Evolutionary conservation across 2,113 vertebrate genomes (phyloP).

Genomic region (Lasiurus borealis): DNA sequence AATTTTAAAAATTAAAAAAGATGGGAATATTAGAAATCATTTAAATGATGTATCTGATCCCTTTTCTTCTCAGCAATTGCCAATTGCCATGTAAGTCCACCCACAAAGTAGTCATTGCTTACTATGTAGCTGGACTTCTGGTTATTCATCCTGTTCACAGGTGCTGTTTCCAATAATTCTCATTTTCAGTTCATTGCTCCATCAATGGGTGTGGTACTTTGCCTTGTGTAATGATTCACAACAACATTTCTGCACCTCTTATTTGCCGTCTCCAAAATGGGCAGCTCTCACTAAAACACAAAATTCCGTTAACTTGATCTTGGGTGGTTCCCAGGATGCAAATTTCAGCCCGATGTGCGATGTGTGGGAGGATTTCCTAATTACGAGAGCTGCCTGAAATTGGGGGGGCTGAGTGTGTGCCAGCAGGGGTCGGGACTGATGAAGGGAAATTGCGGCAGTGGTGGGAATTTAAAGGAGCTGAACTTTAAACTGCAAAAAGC

Average conservation of each 20-base stretch:
- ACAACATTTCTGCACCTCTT: background rate
- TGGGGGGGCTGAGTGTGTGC: background rate
- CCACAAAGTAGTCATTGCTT: background rate
- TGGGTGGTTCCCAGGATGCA: background rate
- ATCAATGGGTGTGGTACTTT: background rate
- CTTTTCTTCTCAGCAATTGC: background rate
- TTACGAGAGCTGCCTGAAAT: background rate
- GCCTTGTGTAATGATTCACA: background rate
- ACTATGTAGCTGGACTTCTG: background rate
- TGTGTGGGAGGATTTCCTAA: slow-evolving; percentile 1
- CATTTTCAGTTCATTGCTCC: background rate
- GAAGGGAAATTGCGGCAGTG: background rate
- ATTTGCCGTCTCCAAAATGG: background rate
- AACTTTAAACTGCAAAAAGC: slow-evolving; percentile 51
- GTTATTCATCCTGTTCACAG: background rate
- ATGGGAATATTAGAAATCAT: background rate
- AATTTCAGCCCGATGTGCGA: background rate
- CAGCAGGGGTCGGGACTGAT: background rate
- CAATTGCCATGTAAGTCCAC: background rate
- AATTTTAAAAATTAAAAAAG: slow-evolving; percentile 28
- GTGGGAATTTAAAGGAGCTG: background rate
- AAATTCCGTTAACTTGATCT: background rate
- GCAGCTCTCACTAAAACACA: background rate
- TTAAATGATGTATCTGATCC: background rate
- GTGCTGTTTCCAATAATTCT: background rate